Evolutionary conservation across 2,888 invertebrate species (phyloP).

Genomic region (Melanostoma scalare): DNA sequence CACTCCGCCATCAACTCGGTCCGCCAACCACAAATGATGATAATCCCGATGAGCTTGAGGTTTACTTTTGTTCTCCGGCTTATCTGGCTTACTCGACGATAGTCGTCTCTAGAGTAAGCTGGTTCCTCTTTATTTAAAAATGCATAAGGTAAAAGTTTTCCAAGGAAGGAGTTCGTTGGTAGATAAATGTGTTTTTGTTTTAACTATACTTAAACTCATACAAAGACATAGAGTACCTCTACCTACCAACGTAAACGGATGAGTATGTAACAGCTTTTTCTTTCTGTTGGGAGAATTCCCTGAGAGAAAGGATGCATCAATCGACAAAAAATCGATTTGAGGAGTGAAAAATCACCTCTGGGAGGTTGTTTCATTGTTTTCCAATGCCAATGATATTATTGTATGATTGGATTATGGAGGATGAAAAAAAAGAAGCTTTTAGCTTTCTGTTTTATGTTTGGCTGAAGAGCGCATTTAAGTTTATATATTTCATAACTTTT

Average conservation of each 20-base stretch:
- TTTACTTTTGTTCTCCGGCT: conserved; percentile 67
- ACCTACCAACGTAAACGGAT: background rate
- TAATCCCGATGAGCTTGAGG: conserved; percentile 61
- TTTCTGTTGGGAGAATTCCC: conserved; percentile 23
- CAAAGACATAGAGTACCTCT: background rate
- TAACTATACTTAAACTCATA: too few species aligned
- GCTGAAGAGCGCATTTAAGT: too few species aligned
- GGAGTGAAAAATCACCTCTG: conserved; percentile 46
- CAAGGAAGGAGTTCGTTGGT: conserved; percentile 16
- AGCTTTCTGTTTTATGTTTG: background rate
- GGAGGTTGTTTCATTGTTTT: conserved; percentile 47
- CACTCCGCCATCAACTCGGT: background rate
- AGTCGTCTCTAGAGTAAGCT: conserved; percentile 62
- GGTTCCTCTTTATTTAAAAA: conserved; percentile 62
- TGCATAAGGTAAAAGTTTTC: conserved; percentile 53
- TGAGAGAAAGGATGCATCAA: conserved; percentile 41
- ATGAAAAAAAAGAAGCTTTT: background rate
- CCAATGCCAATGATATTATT: conserved; percentile 14
- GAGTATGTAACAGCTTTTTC: background rate
- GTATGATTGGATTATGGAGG: background rate
- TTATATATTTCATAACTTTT: background rate
- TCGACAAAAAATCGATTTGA: conserved; percentile 51
- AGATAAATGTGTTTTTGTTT: conserved; percentile 24
- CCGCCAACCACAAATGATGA: conserved; percentile 51
- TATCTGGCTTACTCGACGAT: conserved; percentile 63